Evolutionary conservation across 2,888 invertebrate species (phyloP), one percentile per base, ranked within the genome.

Genomic region (Xanthia togata): DNA sequence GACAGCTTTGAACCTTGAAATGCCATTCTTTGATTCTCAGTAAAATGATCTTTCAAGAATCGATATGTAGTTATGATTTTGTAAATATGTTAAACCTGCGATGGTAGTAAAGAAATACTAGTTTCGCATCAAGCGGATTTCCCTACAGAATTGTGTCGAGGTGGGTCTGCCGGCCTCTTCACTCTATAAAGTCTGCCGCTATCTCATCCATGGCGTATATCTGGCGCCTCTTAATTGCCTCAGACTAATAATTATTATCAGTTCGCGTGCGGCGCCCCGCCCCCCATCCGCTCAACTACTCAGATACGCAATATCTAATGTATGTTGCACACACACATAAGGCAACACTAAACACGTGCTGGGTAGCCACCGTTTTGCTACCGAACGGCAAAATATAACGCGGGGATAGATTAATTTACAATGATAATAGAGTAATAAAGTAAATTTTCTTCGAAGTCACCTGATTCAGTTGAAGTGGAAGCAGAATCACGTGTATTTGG

Each of bases 191-290:
- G 88, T 91, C 90, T 90, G 87, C 90, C 90, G 91, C 89, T 92
- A 92, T 94, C 90, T 91, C 93, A 91, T 93, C 93, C 90, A 92
- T 93, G 93, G 93, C 93, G 93, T 93, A 93, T 95, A 95, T 94
- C 93, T 95, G 96, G 96, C 96, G 96, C 96, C 96, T 95, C 93
- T 94, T 96, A 96, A 96, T 96, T 94, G 94, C 95, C 90, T 91
- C 93, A 93, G 94, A 93, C 93, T 95, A 94, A 95, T 96, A 96
- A 95, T 96, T 95, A 95, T 94, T 95, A 95, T 95, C 94, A 94
- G 95, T 92, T 94, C 91, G 94, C 95, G 94, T 95, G 95, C 93
- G 89, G 89, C 89, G 91, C 90, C 92, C 92, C 93, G 91, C 93
- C 93, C 91, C 87, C 69, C 83, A 83, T 67, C 82, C 83, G 75